phyloP scores from a whole-genome alignment of 1,140 invertebrate species.

The Metaphire vulgaris region DNA sequence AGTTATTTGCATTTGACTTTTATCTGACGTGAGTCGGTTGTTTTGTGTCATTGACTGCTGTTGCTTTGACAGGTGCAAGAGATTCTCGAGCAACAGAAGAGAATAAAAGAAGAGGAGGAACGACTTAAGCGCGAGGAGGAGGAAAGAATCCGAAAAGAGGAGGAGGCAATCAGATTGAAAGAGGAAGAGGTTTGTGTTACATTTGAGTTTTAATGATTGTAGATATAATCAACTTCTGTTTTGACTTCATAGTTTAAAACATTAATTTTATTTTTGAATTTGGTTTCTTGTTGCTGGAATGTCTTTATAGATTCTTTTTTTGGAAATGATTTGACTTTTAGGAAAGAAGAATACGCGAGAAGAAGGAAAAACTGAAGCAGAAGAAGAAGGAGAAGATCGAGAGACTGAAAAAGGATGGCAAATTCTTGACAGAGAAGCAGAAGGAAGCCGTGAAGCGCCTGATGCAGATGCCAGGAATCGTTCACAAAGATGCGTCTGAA shows the following conservation, averaged over 20 bases:
- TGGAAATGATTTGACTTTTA: conserved; percentile 25
- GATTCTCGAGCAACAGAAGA: conserved; percentile 57
- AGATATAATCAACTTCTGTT: conserved; percentile 24
- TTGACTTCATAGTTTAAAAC: conserved; percentile 14
- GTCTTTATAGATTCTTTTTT: background rate
- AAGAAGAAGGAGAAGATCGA: conserved; percentile 92
- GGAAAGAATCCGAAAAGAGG: conserved; percentile 36
- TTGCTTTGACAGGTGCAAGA: conserved; percentile 36
- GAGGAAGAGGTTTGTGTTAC: conserved; percentile 43
- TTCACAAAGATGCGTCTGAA: conserved; percentile 69
- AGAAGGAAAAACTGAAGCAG: conserved; percentile 82
- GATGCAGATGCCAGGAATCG: conserved; percentile 75
- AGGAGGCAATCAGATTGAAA: conserved; percentile 36
- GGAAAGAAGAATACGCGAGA: conserved; percentile 58
- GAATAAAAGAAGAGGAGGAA: conserved; percentile 76
- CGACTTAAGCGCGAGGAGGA: conserved; percentile 64
- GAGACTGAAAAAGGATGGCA: conserved; percentile 86
- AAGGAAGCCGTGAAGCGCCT: conserved; percentile 72
- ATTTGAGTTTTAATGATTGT: conserved; percentile 27
- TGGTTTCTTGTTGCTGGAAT: background rate
- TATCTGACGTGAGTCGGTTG: too few relatives aligned
- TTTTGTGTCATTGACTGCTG: too few relatives aligned
- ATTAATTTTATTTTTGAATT: background rate
- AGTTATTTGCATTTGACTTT: too few relatives aligned
- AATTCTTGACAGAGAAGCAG: conserved; percentile 83